A percentile compares a stretch with the other conserved stretches of the same genome.
These are phyloP conservation scores for Centruroides vittatus DNA, from an alignment of 1,140 invertebrate species.

Conservation along the genomic window DNA sequence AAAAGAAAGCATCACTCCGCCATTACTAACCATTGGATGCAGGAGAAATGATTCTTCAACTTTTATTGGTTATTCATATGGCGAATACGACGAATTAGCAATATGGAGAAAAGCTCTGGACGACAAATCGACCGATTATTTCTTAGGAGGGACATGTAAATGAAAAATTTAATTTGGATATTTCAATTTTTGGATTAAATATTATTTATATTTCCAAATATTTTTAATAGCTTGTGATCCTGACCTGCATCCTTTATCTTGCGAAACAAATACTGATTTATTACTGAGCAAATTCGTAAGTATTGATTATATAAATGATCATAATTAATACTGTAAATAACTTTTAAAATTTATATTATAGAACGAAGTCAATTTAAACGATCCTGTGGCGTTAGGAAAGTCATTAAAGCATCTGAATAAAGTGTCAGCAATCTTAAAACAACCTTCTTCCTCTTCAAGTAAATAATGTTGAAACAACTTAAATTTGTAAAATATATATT, in stretches of 20 bases:
- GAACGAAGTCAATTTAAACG: no score
- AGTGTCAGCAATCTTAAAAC: no score
- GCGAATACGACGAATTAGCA: constrained; percentile 22
- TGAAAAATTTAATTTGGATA: not conserved
- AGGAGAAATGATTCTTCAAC: constrained; percentile 5
- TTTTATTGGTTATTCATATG: constrained; percentile 15
- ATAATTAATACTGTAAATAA: no score
- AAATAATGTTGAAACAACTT: no score
- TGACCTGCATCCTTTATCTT: not conserved
- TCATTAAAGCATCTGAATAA: no score
- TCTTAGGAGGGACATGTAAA: constrained; percentile 22
- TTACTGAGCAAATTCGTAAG: no score
- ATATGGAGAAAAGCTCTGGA: constrained; percentile 17
- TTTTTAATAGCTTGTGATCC: not conserved
- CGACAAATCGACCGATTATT: constrained; percentile 14
- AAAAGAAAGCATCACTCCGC: not conserved
- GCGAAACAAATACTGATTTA: no score
- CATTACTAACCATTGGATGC: constrained; percentile 20
- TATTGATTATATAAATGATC: no score
- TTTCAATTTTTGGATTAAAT: not conserved
- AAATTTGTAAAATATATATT: no score
- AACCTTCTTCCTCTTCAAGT: no score
- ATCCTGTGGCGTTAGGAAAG: no score
- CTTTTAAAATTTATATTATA: no score
- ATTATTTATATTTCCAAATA: not conserved